Base-by-base conservation (phyloP, 2,113 vertebrate genomes). In the Macquaria australasica region DNA sequence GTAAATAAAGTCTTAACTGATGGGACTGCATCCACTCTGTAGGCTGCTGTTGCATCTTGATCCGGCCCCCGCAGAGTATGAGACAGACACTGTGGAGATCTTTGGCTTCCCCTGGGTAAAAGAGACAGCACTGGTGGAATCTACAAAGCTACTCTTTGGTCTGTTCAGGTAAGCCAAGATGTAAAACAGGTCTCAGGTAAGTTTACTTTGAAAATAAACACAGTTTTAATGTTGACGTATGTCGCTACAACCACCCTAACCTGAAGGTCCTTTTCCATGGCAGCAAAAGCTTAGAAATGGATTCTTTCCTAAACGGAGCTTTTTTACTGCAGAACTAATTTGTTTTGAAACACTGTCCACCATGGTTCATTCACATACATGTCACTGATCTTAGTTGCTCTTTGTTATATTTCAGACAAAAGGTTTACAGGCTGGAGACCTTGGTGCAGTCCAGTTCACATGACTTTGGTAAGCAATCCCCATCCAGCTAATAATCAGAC, bases 81-180 rank as follows among this genome's bases (percentile, higher is more conserved):
- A 99, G 89, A 93, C 95, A 0, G 97, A 97, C 90, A 96, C 95
- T 3, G 93, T 98, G 71, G 97, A 99, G 87, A 89, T 99, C 59
- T 99, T 99, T 95, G 98, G 96, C 83, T 97, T 98, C 89, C 91
- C 95, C 14, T 99, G 98, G 97, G 97, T 97, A 75, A 98, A 97
- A 43, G 98, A 98, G 95, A 98, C 87, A 5, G 97, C 97, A 7
- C 94, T 99, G 85, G 96, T 97, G 81, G 97, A 98, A 93, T 98
- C 97, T 56, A 96, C 96, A 77, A 96, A 89, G 89, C 86, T 98
- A 60, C 96, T 99, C 25, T 99, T 99, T 93, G 96, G 97, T 90
- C 95, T 99, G 74, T 95, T 98, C 87, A 97, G 97, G 98, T 99
- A 96, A 77, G 83, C 21, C 28, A 45, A 53, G 23, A 51, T 60